Percentiles rank a stretch among this genome's conserved stretches.
phyloP scores from a whole-genome alignment of 2,888 invertebrate genomes.

The Brachyptera risi region DNA sequence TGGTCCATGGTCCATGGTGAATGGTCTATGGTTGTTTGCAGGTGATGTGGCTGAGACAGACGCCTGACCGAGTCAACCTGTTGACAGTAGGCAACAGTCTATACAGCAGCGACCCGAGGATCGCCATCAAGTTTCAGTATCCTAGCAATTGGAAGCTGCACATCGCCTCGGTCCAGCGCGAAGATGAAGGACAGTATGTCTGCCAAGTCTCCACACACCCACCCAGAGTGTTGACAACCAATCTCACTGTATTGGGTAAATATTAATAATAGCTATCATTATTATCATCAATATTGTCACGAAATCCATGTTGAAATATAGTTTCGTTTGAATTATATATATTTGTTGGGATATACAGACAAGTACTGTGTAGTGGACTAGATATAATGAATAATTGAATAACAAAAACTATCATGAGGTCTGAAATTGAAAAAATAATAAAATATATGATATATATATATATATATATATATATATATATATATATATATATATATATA shows the following conservation, averaged over 20 bases:
- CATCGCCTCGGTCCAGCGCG: constrained; percentile 65
- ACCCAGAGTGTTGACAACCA: constrained; percentile 68
- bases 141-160: constrained; percentile 67
- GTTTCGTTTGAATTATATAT: no score
- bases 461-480: no score
- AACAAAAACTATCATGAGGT: no score
- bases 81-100: constrained; percentile 61
- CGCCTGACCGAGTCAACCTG: constrained; percentile 58
- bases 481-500: no score
- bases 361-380: no score
- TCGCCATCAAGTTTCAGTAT: constrained; percentile 63
- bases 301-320: no score
- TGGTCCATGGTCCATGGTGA: no score
- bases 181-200: constrained; percentile 71
- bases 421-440: no score
- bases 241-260: constrained; percentile 71
- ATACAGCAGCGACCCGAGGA: constrained; percentile 59
- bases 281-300: background rate
- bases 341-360: no score
- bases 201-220: constrained; percentile 80
- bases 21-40: no score
- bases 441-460: no score
- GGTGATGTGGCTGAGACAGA: constrained; percentile 67
- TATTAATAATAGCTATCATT: background rate
- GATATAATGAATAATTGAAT: no score